These are phyloP conservation scores for Lordiphosa fenestrarum DNA, from an alignment of 2,888 invertebrate species.

Conservation along the genomic window DNA sequence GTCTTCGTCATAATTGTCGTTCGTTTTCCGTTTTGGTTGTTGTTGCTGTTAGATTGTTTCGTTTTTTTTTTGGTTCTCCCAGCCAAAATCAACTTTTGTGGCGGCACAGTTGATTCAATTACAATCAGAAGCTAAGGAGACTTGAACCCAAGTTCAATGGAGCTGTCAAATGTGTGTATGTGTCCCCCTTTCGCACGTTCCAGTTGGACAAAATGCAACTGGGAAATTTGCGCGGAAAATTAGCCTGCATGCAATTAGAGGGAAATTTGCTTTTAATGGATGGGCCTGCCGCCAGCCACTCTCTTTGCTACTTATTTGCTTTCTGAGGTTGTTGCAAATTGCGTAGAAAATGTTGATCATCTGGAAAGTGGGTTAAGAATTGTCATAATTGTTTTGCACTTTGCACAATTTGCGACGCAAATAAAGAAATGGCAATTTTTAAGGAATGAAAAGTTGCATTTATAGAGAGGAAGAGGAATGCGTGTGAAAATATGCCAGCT, in stretches of 20 bases:
- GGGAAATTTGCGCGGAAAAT: constrained; percentile 43
- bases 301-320: constrained; percentile 18
- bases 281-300: constrained; percentile 9
- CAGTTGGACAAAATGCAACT: constrained; percentile 47
- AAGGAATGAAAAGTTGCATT: constrained; percentile 22
- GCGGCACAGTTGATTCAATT: constrained; percentile 58
- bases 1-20: constrained; percentile 17
- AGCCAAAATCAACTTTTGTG: constrained; percentile 15
- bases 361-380: constrained; percentile 61
- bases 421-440: constrained; percentile 41
- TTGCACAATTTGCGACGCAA: constrained; percentile 11
- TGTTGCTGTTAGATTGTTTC: too few relatives aligned
- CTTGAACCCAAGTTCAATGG: constrained; percentile 69
- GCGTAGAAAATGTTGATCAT: constrained; percentile 41
- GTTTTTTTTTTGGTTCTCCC: neutral
- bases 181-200: constrained; percentile 54
- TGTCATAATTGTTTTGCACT: constrained; percentile 55
- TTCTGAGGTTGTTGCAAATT: constrained; percentile 42
- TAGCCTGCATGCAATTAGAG: constrained; percentile 63
- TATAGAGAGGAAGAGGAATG: constrained; percentile 26
- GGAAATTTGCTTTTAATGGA: constrained; percentile 56
- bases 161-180: constrained; percentile 26
- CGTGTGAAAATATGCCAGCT: constrained; percentile 33
- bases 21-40: constrained; percentile 36
- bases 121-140: constrained; percentile 46